Percentiles rank a stretch among this genome's conserved stretches.
phyloP scores from a whole-genome alignment of 2,113 vertebrate species.

The Pollachius pollachius region DNA sequence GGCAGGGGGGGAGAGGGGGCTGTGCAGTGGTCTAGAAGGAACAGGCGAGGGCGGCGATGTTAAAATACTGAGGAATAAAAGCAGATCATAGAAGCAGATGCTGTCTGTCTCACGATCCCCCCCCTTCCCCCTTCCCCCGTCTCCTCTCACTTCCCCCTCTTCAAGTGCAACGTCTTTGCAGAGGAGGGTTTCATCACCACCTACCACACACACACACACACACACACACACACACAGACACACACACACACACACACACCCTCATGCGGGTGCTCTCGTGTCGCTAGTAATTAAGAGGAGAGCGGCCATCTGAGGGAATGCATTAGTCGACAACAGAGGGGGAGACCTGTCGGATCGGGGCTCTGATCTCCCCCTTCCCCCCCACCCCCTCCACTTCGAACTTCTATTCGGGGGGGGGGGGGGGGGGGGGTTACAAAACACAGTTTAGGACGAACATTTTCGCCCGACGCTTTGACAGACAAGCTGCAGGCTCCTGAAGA shows the following conservation, averaged over 20 bases:
- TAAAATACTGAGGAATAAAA: constrained; percentile 23
- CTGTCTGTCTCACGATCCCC: constrained; percentile 1
- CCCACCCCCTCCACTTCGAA: constrained; percentile 11
- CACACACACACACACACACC: constrained; percentile 5
- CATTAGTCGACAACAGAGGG: constrained; percentile 53
- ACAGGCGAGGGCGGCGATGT: constrained; percentile 1
- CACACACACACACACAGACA: constrained; percentile 23
- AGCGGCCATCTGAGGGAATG: constrained; percentile 35
- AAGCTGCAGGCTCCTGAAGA: too few relatives aligned
- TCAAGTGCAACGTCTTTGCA: too few relatives aligned
- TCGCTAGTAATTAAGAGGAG: constrained; percentile 42
- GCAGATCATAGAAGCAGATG: constrained; percentile 24
- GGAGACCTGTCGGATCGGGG: constrained; percentile 39
- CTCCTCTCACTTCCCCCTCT: too few relatives aligned
- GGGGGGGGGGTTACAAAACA: too few relatives aligned
- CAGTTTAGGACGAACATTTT: too few relatives aligned
- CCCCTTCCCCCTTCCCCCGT: too few relatives aligned
- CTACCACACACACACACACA: too few relatives aligned
- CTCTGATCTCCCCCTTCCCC: constrained; percentile 33
- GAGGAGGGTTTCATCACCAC: too few relatives aligned
- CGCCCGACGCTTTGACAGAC: too few relatives aligned
- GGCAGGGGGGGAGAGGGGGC: constrained; percentile 2
- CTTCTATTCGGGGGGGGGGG: constrained; percentile 20
- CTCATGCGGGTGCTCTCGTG: constrained; percentile 24
- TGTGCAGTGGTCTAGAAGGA: not conserved